Percentiles rank a stretch among this genome's conserved stretches.
Conservation (phyloP, 2,797 vertebrate genomes). For the Epinephelus malabaricus region DNA sequence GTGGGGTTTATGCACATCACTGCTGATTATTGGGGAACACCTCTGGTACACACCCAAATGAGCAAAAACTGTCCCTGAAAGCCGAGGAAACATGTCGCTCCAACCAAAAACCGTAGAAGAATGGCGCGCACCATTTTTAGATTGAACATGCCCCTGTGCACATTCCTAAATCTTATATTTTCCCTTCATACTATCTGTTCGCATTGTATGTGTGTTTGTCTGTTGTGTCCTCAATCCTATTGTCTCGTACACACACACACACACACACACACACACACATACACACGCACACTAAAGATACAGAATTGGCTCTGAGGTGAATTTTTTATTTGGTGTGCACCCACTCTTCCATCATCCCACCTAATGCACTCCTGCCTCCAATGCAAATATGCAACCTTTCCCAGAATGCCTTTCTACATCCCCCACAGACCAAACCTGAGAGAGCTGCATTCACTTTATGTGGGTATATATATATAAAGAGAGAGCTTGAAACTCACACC, state of each 20-base stretch:
- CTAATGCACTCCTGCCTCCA: not conserved
- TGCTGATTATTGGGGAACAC: too few species aligned
- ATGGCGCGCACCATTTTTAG: too few species aligned
- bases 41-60: too few species aligned
- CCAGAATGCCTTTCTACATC: not conserved
- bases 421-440: not conserved
- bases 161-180: too few species aligned
- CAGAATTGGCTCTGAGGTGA: not conserved
- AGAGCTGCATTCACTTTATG: not conserved
- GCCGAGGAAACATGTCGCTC: too few species aligned
- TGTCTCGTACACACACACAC: not conserved
- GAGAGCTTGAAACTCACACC: not conserved
- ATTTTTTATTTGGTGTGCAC: not conserved
- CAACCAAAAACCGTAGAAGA: too few species aligned
- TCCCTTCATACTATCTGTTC: not conserved
- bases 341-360: slow-evolving; percentile 6
- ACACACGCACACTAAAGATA: not conserved
- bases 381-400: slow-evolving; percentile 11
- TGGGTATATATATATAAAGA: not conserved
- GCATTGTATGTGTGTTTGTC: not conserved
- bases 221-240: not conserved
- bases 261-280: too few species aligned
- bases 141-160: too few species aligned
- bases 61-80: too few species aligned
- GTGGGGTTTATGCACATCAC: too few species aligned